Evolutionary conservation across 2,113 vertebrate species (phyloP), one percentile per base, ranked within the genome.

Genomic region (Vombatus ursinus): DNA sequence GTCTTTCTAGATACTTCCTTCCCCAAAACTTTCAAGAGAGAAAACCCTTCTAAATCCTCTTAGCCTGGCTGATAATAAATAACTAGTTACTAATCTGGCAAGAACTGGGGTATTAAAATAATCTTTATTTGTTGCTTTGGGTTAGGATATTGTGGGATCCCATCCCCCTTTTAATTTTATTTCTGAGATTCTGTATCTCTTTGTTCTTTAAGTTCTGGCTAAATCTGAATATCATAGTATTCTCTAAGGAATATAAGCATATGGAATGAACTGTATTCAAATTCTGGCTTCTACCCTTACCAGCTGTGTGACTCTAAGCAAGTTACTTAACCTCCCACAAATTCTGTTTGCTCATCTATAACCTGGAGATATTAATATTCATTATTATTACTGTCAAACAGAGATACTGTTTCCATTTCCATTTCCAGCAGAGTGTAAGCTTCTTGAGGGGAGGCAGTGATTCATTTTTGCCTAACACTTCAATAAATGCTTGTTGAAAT

Each of bases 21-120:
- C 89, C 44, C 89, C 44, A 89, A 61, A 95, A 92, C 3, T 92
- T 95, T 94, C 24, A 90, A 84, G 90, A 96, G 96, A 90, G 24
- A 91, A 26, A 53, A 94, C 93, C 47, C 26, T 94, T 96, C 61
- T 9, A 49, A 48, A 90, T 91, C 93, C 53, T 53, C 91, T 25
- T 95, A 95, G 90, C 0, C 47, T 95, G 92, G 50, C 48, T 93
- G 48, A 47, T 77, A 53, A 53, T 84, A 90, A 92, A 10, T 77
- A 93, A 50, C 49, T 31, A 90, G 84, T 1, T 93, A 49, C 90
- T 37, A 93, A 95, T 51, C 28, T 90, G 89, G 93, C 48, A 84
- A 26, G 53, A 61, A 61, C 26, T 31, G 61, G 31, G 28, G 12
- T 37, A 68, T 16, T 37, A 12, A 68, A 68, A 37, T 37, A n/a